A percentile compares a stretch with the other conserved stretches of the same genome.
phyloP scores from a whole-genome alignment of 2,113 vertebrate genomes.

The Microcebus jonahi region DNA sequence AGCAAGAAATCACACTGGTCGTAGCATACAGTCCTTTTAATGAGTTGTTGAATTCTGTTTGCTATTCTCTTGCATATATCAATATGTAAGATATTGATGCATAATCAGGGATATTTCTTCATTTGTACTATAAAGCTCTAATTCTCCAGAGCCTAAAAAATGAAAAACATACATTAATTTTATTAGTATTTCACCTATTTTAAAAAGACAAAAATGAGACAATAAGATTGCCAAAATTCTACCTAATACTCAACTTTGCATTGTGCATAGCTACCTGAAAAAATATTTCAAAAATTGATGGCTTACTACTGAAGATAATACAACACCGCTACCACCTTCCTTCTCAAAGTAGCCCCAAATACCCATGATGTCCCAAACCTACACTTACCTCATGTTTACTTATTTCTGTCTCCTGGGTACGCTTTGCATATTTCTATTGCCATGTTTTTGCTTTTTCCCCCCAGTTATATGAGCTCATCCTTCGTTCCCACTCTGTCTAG shows the following conservation, averaged over 20 bases:
- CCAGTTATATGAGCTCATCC: background rate
- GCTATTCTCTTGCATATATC: no score
- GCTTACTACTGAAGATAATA: fast-evolving
- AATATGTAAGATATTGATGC: background rate
- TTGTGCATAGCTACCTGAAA: no score
- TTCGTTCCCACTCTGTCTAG: background rate
- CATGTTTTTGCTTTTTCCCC: no score
- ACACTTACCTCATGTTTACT: fast-evolving
- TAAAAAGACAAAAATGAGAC: background rate
- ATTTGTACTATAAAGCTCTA: background rate
- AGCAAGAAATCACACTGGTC: background rate
- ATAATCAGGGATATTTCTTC: background rate
- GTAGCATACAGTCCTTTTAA: no score
- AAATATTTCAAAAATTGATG: background rate
- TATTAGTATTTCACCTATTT: background rate
- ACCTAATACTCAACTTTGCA: background rate
- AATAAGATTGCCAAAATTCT: background rate
- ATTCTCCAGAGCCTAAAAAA: background rate
- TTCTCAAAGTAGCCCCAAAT: no score
- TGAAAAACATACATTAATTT: background rate
- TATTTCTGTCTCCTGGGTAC: no score
- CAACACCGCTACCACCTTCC: fast-evolving
- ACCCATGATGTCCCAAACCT: fast-evolving
- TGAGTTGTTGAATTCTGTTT: background rate
- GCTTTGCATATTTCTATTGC: fast-evolving